phyloP scores from a whole-genome alignment of 2,113 vertebrate genomes.

The Hypomesus transpacificus region DNA sequence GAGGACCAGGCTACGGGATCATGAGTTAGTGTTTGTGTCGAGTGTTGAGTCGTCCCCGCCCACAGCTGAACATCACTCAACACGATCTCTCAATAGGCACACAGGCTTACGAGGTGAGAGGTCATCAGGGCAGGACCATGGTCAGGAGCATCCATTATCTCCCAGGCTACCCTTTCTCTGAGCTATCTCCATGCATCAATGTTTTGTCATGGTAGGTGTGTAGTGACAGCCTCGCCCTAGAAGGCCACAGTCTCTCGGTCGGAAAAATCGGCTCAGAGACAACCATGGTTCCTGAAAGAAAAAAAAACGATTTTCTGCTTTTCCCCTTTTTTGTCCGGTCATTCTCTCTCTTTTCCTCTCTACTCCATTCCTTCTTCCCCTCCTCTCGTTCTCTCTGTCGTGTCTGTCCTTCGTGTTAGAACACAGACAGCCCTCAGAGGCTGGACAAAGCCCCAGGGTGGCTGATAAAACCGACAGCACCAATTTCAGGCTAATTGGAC shows the following conservation, averaged over 20 bases:
- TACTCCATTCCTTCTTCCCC: not conserved
- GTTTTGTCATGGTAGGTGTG: too few species aligned
- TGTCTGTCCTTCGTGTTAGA: constrained; percentile 17
- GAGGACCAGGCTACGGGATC: constrained; percentile 12
- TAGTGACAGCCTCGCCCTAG: too few species aligned
- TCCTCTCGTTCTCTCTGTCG: not conserved
- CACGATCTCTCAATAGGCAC: constrained; percentile 14
- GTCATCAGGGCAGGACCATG: not conserved
- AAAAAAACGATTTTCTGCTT: not conserved
- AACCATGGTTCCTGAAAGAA: not conserved
- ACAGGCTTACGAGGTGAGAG: constrained; percentile 20
- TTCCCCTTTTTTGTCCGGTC: not conserved
- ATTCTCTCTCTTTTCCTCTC: constrained; percentile 4
- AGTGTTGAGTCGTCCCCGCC: constrained; percentile 28
- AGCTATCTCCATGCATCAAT: too few species aligned
- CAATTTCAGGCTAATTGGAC: constrained; percentile 67
- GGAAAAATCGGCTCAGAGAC: too few species aligned
- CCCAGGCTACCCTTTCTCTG: not conserved
- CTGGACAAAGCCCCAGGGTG: constrained; percentile 35
- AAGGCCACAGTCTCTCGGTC: too few species aligned
- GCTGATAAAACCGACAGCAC: constrained; percentile 58
- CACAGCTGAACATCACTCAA: constrained; percentile 28
- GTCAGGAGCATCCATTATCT: not conserved
- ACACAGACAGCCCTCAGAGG: constrained; percentile 41
- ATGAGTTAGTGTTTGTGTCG: constrained; percentile 23